Percentiles rank a stretch among this genome's conserved stretches.
These are phyloP conservation scores for Zosterops japonicus DNA, from an alignment of 2,113 vertebrate species.

Conservation along the genomic window DNA sequence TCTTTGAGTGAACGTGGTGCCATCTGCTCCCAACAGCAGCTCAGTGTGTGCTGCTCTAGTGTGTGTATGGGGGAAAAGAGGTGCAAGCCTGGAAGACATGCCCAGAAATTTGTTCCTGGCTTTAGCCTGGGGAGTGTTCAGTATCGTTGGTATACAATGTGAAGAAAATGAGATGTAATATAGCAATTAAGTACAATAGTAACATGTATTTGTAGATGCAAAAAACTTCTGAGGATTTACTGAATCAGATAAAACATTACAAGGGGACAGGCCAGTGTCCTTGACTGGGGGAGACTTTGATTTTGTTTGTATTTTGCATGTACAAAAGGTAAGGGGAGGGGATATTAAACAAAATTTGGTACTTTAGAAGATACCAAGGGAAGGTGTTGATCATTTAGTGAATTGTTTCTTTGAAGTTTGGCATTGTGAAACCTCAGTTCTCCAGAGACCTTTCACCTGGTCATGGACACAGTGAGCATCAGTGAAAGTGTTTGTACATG, in stretches of 20 bases:
- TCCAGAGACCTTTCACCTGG: background rate
- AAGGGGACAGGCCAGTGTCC: background rate
- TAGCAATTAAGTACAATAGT: background rate
- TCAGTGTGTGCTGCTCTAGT: background rate
- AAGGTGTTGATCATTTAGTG: background rate
- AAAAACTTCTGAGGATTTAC: background rate
- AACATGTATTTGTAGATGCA: background rate
- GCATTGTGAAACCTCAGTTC: background rate
- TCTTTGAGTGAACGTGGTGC: background rate
- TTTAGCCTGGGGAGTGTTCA: background rate
- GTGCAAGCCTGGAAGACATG: background rate
- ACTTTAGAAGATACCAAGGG: background rate
- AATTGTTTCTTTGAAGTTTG: background rate
- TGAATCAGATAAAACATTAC: background rate
- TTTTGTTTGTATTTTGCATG: background rate
- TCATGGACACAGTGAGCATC: background rate
- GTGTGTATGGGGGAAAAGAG: rapidly evolving
- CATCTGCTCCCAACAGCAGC: background rate
- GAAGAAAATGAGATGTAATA: background rate
- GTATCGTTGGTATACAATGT: background rate
- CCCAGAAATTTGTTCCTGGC: background rate
- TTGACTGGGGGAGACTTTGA: background rate
- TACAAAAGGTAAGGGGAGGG: background rate
- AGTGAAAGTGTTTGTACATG: rapidly evolving
- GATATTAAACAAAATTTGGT: background rate